Conservation (phyloP, 2,797 vertebrate species). For the Hippoglossus hippoglossus region DNA sequence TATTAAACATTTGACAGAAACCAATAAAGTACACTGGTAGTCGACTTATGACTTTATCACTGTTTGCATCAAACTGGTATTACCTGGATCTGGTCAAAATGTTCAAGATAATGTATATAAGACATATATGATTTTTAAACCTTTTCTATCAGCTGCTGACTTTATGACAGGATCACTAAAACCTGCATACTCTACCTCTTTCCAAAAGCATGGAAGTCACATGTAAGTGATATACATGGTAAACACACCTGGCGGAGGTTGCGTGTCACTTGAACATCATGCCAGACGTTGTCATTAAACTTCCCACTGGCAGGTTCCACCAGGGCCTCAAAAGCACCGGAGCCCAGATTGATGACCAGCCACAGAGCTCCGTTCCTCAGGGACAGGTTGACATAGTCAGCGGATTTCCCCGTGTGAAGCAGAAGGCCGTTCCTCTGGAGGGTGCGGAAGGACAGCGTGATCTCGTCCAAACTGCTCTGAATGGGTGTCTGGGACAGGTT, state of each 20-base stretch:
- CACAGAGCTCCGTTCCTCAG: conserved; percentile 94
- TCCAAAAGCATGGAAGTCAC: too few species aligned
- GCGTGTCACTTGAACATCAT: conserved; percentile 92
- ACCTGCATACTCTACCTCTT: too few species aligned
- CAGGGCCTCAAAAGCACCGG: conserved; percentile 95
- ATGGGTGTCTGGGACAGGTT: conserved; percentile 96
- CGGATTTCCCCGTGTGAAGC: conserved; percentile 94
- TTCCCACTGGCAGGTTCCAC: conserved; percentile 94
- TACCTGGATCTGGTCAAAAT: background rate
- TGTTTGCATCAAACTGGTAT: background rate
- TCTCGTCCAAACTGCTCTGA: conserved; percentile 97
- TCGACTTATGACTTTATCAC: conserved; percentile 1
- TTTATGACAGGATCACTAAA: background rate
- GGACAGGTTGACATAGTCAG: conserved; percentile 96
- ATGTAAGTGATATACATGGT: too few species aligned
- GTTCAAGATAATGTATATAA: too few species aligned
- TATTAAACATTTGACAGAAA: conserved; percentile 41
- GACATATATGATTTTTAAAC: background rate
- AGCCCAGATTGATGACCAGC: conserved; percentile 97
- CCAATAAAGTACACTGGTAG: conserved; percentile 10
- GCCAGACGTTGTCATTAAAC: conserved; percentile 95
- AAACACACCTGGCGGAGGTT: conserved; percentile 94
- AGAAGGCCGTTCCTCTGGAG: conserved; percentile 94
- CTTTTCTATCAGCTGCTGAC: background rate
- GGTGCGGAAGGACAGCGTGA: conserved; percentile 95